A percentile compares a stretch with the other conserved stretches of the same genome.
These are phyloP conservation scores for Falco rusticolus DNA, from an alignment of 2,797 vertebrate species.

Conservation along the genomic window DNA sequence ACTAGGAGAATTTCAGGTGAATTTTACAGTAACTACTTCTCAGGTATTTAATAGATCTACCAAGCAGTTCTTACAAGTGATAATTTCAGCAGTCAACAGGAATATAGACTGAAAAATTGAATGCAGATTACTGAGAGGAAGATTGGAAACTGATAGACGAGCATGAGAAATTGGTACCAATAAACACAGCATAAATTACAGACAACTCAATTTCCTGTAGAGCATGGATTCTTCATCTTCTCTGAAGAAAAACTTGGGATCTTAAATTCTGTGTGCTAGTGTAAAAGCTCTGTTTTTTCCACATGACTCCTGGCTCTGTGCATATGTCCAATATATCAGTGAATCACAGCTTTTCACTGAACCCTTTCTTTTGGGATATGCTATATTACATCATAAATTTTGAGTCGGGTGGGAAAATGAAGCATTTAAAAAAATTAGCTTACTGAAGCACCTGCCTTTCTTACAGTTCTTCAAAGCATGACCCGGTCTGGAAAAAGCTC, in stretches of 20 bases:
- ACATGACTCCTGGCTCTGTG: not conserved
- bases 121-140: not conserved
- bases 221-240: not conserved
- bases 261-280: not conserved
- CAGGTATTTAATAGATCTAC: not conserved
- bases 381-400: not conserved
- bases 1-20: not conserved
- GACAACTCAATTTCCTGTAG: not conserved
- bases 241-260: not conserved
- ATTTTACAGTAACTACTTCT: not conserved
- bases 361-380: not conserved
- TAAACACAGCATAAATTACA: conserved; percentile 6
- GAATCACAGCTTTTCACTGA: not conserved
- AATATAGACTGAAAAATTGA: conserved; percentile 21
- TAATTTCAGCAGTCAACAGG: conserved; percentile 3
- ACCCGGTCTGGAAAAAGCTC: not conserved
- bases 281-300: not conserved
- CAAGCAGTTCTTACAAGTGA: not conserved
- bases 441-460: not conserved
- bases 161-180: conserved; percentile 9
- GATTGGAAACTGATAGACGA: not conserved
- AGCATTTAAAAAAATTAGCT: not conserved
- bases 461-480: not conserved
- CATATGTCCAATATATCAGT: not conserved
- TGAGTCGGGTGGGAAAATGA: not conserved